Percentiles rank a stretch among this genome's conserved stretches.
phyloP scores from a whole-genome alignment of 1,140 invertebrate species.

The Bombus sylvicola region DNA sequence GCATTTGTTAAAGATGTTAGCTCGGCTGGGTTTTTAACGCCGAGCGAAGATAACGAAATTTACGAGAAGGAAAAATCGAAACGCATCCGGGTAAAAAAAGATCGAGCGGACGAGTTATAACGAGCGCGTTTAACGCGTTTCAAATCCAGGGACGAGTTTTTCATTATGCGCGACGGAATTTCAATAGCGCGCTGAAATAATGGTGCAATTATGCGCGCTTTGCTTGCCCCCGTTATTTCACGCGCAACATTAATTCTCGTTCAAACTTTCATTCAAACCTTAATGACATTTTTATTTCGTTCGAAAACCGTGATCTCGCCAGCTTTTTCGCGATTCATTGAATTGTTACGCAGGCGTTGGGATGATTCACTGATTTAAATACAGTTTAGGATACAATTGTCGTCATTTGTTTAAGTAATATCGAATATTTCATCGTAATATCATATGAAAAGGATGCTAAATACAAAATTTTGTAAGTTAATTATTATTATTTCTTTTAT shows the following conservation, averaged over 20 bases:
- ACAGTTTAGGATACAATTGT: neutral
- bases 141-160: constrained; percentile 14
- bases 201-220: constrained; percentile 11
- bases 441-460: no score
- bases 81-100: neutral
- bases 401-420: no score
- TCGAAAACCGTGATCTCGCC: neutral
- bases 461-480: no score
- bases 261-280: constrained; percentile 34
- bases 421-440: no score
- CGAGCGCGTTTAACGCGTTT: constrained; percentile 15
- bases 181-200: constrained; percentile 21
- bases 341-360: neutral
- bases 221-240: constrained; percentile 46
- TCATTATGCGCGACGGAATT: constrained; percentile 35
- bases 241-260: constrained; percentile 34
- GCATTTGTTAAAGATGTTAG: neutral
- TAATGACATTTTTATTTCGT: constrained; percentile 32
- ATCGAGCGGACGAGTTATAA: neutral
- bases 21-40: neutral
- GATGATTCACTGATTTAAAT: neutral
- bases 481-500: no score
- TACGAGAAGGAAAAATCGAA: neutral
- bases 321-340: neutral
- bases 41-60: neutral